Evolutionary conservation across 2,888 invertebrate species (phyloP), one percentile per base, ranked within the genome.

Genomic region (Idaea straminata): DNA sequence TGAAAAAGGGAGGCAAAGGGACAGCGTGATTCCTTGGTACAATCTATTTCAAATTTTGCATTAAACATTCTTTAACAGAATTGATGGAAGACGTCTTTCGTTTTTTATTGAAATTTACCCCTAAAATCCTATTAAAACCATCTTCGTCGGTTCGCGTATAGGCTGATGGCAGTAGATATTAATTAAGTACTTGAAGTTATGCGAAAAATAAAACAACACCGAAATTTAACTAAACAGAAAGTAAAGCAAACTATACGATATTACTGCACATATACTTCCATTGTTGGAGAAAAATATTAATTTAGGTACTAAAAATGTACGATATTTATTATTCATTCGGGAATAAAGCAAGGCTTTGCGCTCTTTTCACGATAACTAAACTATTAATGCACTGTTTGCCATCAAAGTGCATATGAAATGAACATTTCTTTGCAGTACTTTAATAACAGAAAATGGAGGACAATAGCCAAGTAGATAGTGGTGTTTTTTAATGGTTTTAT

Each of bases 361-460:
- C 47, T 47, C 47, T 47, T 47, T 47, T 47, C 47, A 47, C 47
- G 47, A 10, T 47, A 47, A 4, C 5, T 47, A 47, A 47, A 47
- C 47, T 47, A 47, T 47, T 47, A 5, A 47, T 47, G 47, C 47
- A 13, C 47, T 47, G 47, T 3, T 15, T 61, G 15, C 13, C n/a
- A 61, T 36, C 5, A 15, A 38, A 10, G 15, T 36, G n/a, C 60
- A 61, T 36, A 36, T 35, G 35, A 36, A 38, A 38, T 61, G 61
- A 61, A 38, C 16, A 16, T 15, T 16, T 61, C 36, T 61, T 61
- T 16, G 35, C 36, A 38, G n/a, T 61, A 10, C n/a, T 61, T n/a
- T 15, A 61, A 35, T 15, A 61, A 35, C 25, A 61, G 15, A 61
- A 36, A 15, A 15, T 36, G 36, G 47, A 47, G 13, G 2, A 47